Conservation (phyloP, 2,797 vertebrate genomes). For the Jordanella pulchra region DNA sequence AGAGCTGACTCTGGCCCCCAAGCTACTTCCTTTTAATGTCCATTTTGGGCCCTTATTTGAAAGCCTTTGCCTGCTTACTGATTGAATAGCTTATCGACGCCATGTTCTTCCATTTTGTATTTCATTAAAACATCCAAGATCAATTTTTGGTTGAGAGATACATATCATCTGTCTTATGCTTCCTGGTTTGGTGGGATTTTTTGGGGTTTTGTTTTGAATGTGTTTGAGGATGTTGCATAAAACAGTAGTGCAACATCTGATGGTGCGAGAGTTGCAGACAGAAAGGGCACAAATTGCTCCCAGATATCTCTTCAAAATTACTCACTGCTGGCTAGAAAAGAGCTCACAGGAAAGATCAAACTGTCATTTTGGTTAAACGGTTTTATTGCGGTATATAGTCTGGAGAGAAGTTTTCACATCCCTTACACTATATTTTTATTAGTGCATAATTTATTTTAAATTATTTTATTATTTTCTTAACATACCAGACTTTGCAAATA, state of each 20-base stretch:
- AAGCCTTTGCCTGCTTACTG: not conserved
- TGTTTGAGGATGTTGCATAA: not conserved
- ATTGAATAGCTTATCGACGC: not conserved
- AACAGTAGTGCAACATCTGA: not conserved
- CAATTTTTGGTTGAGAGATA: not conserved
- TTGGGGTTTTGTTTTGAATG: not conserved
- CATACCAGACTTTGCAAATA: no score
- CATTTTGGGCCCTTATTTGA: conserved; percentile 1
- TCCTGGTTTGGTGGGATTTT: not conserved
- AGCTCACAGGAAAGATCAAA: not conserved
- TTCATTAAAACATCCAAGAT: not conserved
- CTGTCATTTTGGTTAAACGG: not conserved
- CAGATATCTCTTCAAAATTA: no score
- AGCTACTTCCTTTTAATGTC: conserved; percentile 23
- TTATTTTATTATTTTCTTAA: no score
- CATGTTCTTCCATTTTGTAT: not conserved
- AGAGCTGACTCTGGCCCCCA: conserved; percentile 29
- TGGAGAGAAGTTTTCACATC: not conserved
- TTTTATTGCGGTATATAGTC: not conserved
- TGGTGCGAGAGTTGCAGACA: not conserved
- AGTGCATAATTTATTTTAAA: no score
- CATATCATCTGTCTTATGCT: not conserved
- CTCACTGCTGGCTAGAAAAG: not conserved
- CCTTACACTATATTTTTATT: not conserved
- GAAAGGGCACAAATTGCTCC: not conserved